Evolutionary conservation across 2,797 vertebrate genomes (phyloP).

Genomic region (Telmatherina bonti): DNA sequence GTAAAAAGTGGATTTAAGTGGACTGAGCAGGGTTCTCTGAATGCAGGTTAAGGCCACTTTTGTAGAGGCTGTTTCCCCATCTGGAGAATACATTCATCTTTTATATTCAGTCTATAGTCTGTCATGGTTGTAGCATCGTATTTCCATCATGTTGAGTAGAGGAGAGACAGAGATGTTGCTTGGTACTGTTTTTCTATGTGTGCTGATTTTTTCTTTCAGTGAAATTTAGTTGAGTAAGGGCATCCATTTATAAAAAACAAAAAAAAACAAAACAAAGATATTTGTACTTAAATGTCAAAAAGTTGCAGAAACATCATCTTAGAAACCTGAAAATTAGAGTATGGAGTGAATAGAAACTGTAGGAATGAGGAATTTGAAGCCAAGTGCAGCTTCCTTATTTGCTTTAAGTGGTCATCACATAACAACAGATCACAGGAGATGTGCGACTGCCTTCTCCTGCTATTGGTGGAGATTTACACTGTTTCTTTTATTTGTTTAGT

Average conservation of each 20-base stretch:
- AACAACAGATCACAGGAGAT: conserved; percentile 32
- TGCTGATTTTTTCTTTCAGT: no score
- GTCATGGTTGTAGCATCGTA: no score
- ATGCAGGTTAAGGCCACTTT: neutral
- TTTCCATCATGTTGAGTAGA: no score
- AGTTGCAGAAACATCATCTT: neutral
- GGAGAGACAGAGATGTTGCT: neutral
- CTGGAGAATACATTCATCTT: neutral
- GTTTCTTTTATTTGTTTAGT: neutral
- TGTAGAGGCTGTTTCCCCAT: neutral
- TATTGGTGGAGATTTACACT: no score
- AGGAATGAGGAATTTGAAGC: neutral
- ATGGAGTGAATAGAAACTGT: neutral
- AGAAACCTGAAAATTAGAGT: neutral
- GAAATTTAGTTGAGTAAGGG: no score
- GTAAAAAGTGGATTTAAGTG: conserved; percentile 34
- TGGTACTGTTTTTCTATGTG: no score
- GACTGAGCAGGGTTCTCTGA: conserved; percentile 2
- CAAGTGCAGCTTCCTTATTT: conserved; percentile 23
- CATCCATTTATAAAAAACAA: no score
- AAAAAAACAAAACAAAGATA: no score
- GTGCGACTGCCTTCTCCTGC: neutral
- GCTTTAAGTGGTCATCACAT: conserved; percentile 28
- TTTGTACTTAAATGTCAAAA: no score
- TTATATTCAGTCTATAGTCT: neutral